These are phyloP conservation scores for Drosophila ustulata DNA, from an alignment of 2,888 invertebrate genomes.

Conservation along the genomic window DNA sequence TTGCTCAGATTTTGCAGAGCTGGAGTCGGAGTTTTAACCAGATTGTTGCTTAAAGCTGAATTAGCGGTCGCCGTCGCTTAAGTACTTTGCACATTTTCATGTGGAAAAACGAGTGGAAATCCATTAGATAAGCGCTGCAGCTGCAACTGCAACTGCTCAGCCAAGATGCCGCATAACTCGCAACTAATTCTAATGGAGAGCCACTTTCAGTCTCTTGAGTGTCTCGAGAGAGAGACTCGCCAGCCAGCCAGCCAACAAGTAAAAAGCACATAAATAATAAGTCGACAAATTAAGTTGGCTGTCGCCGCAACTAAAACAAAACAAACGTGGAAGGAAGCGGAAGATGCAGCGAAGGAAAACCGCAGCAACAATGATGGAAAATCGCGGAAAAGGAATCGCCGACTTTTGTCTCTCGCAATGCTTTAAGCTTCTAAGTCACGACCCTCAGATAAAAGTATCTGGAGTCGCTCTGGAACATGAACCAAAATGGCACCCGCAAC, in stretches of 20 bases:
- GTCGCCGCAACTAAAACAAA: constrained; percentile 47
- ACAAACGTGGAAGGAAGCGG: constrained; percentile 37
- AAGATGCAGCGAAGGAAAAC: constrained; percentile 44
- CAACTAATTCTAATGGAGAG: constrained; percentile 25
- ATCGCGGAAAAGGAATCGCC: constrained; percentile 27
- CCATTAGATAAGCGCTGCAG: constrained; percentile 14
- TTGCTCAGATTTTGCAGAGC: constrained; percentile 52
- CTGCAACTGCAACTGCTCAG: background rate
- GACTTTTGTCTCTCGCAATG: constrained; percentile 39
- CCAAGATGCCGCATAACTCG: constrained; percentile 1
- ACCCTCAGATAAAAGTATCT: constrained; percentile 34
- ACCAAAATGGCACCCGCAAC: constrained; percentile 78
- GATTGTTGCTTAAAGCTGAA: constrained; percentile 70
- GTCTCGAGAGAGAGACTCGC: constrained; percentile 24
- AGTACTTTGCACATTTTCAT: constrained; percentile 28
- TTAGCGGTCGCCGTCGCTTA: constrained; percentile 51
- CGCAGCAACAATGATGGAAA: constrained; percentile 54
- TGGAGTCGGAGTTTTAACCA: constrained; percentile 56
- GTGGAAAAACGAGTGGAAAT: constrained; percentile 10
- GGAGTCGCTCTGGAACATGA: constrained; percentile 69
- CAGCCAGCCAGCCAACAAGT: background rate
- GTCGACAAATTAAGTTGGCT: constrained; percentile 68
- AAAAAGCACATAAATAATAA: constrained; percentile 63
- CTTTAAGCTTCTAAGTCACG: constrained; percentile 42
- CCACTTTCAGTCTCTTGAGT: constrained; percentile 27